These are phyloP conservation scores for Nemotelus pantherinus DNA, from an alignment of 2,888 invertebrate genomes.

Conservation along the genomic window DNA sequence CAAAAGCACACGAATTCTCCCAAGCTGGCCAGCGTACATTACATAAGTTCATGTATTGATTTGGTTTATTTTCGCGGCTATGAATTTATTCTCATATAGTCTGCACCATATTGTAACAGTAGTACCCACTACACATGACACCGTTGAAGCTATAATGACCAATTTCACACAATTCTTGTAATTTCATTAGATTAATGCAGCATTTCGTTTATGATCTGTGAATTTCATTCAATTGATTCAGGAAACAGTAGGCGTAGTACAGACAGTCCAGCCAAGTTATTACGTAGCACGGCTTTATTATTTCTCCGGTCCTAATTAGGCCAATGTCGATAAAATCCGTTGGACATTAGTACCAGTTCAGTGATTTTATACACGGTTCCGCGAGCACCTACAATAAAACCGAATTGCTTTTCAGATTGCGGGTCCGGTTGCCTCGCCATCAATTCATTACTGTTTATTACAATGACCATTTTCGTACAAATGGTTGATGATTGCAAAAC, in stretches of 20 bases:
- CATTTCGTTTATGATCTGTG: slow-evolving; percentile 47
- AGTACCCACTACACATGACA: not conserved
- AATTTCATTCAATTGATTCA: slow-evolving; percentile 46
- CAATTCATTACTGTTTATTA: slow-evolving; percentile 5
- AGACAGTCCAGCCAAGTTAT: not conserved
- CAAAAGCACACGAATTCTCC: too few relatives aligned
- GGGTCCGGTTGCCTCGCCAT: not conserved
- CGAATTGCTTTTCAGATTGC: not conserved
- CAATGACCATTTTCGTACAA: not conserved
- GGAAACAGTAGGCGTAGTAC: slow-evolving; percentile 19
- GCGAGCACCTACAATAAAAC: slow-evolving; percentile 25
- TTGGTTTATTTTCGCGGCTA: too few relatives aligned
- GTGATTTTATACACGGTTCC: slow-evolving; percentile 15
- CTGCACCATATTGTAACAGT: too few relatives aligned
- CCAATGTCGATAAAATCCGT: slow-evolving; percentile 35
- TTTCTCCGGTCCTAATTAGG: slow-evolving; percentile 33
- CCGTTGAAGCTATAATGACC: not conserved
- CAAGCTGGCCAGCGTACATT: too few relatives aligned
- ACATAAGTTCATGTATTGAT: too few relatives aligned
- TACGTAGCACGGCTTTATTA: not conserved
- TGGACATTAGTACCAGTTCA: slow-evolving; percentile 29
- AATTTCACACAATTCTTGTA: slow-evolving; percentile 4
- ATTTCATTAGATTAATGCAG: slow-evolving; percentile 32
- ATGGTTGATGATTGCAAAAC: not conserved
- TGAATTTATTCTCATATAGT: too few relatives aligned